Conservation (phyloP, 2,888 invertebrate species). For the Cybosia mesomella region DNA sequence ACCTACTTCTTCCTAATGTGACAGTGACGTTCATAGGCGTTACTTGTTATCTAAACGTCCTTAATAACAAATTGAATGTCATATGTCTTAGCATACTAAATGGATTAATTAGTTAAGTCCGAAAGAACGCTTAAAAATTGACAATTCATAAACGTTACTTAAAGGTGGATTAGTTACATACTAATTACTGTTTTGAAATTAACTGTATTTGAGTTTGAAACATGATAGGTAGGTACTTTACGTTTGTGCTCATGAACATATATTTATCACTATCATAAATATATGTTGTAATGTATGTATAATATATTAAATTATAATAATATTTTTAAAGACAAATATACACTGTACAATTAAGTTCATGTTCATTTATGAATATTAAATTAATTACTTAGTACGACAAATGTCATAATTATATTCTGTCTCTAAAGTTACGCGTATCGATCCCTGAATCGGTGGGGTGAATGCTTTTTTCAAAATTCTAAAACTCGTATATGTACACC, state of each 20-base stretch:
- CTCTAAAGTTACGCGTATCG: background rate
- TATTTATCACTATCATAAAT: no score
- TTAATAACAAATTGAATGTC: no score
- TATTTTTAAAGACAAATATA: background rate
- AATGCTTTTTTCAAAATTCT: constrained; percentile 11
- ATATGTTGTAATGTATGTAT: no score
- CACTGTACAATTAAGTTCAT: constrained; percentile 12
- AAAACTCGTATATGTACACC: no score
- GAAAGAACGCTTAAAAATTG: no score
- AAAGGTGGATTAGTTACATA: background rate
- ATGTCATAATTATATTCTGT: constrained; percentile 35
- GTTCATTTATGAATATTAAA: constrained; percentile 5
- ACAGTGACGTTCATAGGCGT: no score
- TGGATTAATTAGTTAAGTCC: no score
- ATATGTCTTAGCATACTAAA: no score
- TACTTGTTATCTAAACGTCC: no score
- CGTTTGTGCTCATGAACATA: background rate
- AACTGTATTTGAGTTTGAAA: background rate
- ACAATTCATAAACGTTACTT: background rate
- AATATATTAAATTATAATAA: background rate
- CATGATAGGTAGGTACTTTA: background rate
- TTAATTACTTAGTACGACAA: constrained; percentile 29
- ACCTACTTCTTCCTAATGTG: no score
- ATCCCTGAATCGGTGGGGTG: background rate
- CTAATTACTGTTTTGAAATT: background rate